phyloP scores from a whole-genome alignment of 1,140 invertebrate genomes.

The Lysiphlebus fabarum region DNA sequence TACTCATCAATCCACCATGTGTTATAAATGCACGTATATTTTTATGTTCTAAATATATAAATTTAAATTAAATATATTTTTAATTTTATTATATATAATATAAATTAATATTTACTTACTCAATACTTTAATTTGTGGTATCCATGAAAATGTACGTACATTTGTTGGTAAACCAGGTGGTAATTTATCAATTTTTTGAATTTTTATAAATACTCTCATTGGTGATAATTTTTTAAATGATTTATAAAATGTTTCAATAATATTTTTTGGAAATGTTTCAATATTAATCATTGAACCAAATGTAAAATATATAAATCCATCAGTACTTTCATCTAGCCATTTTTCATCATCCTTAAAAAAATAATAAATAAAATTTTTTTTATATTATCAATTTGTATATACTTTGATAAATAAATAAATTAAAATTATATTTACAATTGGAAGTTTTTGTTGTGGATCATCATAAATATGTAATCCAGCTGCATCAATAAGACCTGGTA shows the following conservation, averaged over 20 bases:
- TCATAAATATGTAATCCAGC: constrained; percentile 58
- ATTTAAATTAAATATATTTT: too few relatives aligned
- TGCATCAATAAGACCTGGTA: constrained; percentile 58
- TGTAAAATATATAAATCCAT: constrained; percentile 69
- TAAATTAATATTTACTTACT: constrained; percentile 48
- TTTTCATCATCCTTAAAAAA: constrained; percentile 33
- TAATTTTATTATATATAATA: background rate
- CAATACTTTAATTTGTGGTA: constrained; percentile 63
- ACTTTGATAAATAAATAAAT: constrained; percentile 1
- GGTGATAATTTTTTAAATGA: constrained; percentile 35
- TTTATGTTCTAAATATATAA: constrained; percentile 42
- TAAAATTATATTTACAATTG: background rate
- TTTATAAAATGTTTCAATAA: constrained; percentile 30
- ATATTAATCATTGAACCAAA: constrained; percentile 66
- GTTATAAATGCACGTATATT: constrained; percentile 63
- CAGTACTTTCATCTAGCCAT: constrained; percentile 62
- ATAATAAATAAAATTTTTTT: too few relatives aligned
- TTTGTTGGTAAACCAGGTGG: constrained; percentile 56
- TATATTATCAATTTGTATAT: too few relatives aligned
- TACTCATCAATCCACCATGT: constrained; percentile 73
- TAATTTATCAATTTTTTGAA: constrained; percentile 31
- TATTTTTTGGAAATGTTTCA: constrained; percentile 49
- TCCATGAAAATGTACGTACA: constrained; percentile 60
- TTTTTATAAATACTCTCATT: constrained; percentile 37
- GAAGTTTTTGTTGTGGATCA: constrained; percentile 26